These are phyloP conservation scores for Unio delphinus DNA, from an alignment of 2,888 invertebrate species.

Conservation along the genomic window DNA sequence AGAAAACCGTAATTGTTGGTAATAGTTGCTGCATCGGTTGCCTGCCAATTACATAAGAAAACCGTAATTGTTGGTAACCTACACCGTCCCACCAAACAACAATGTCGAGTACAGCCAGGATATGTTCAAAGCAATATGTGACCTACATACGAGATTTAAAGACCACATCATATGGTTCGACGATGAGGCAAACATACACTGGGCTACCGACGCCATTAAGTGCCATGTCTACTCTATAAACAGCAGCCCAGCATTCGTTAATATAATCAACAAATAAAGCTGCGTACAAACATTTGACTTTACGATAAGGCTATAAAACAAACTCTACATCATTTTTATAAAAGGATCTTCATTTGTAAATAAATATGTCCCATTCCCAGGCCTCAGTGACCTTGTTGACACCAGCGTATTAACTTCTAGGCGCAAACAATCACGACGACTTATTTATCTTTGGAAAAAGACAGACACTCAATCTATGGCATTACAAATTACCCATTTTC, in stretches of 20 bases:
- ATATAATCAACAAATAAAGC: slow-evolving; percentile 8
- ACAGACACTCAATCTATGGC: slow-evolving; percentile 1
- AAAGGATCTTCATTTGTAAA: slow-evolving; percentile 12
- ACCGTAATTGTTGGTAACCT: slow-evolving; percentile 15
- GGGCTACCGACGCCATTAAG: slow-evolving; percentile 5
- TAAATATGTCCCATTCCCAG: slow-evolving; percentile 4
- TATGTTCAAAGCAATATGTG: slow-evolving; percentile 5
- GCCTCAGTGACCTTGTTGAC: slow-evolving; percentile 16
- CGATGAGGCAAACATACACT: slow-evolving; percentile 19
- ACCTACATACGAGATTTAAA: neutral
- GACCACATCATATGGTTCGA: slow-evolving; percentile 1
- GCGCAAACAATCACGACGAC: slow-evolving; percentile 4
- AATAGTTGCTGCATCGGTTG: slow-evolving; percentile 17
- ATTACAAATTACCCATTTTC: neutral
- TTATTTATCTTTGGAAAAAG: slow-evolving; percentile 15
- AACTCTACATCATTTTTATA: slow-evolving; percentile 8
- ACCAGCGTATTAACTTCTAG: neutral
- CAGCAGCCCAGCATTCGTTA: slow-evolving; percentile 5
- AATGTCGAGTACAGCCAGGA: slow-evolving; percentile 8
- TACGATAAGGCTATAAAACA: slow-evolving; percentile 12
- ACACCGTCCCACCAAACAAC: slow-evolving; percentile 15
- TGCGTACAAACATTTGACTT: slow-evolving; percentile 12
- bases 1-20: slow-evolving; percentile 17
- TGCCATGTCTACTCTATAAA: slow-evolving; percentile 1
- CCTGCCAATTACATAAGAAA: slow-evolving; percentile 6